phyloP scores from a whole-genome alignment of 2,888 invertebrate genomes.

The Caenorhabditis macrosperma region DNA sequence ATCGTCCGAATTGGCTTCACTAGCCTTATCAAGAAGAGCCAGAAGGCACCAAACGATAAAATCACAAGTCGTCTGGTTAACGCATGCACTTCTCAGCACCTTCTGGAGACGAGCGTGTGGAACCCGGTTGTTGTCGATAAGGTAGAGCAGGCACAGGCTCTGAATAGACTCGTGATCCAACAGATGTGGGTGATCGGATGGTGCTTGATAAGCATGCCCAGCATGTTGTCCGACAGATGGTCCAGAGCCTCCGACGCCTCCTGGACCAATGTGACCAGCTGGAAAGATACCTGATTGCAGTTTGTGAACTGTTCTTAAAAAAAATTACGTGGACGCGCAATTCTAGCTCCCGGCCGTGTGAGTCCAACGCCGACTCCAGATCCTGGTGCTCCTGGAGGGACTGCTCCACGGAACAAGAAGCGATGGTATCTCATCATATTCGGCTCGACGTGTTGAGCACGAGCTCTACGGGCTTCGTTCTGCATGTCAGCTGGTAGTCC shows the following conservation, averaged over 20 bases:
- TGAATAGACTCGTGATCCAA: constrained; percentile 90
- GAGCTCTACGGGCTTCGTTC: constrained; percentile 63
- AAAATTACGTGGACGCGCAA: background rate
- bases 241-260: background rate
- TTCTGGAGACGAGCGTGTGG: constrained; percentile 85
- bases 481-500: constrained; percentile 64
- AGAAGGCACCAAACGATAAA: constrained; percentile 86
- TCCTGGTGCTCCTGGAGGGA: constrained; percentile 6
- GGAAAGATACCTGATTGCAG: background rate
- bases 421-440: constrained; percentile 52
- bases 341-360: constrained; percentile 14
- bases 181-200: constrained; percentile 80
- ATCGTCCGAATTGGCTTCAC: constrained; percentile 60
- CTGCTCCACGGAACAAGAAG: constrained; percentile 52
- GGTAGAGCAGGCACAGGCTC: constrained; percentile 87
- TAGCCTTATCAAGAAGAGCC: constrained; percentile 73
- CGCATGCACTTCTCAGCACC: constrained; percentile 85
- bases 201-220: constrained; percentile 60
- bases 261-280: background rate
- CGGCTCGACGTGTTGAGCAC: constrained; percentile 43
- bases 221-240: constrained; percentile 58
- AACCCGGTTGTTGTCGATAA: constrained; percentile 88
- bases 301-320: background rate
- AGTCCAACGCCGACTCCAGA: constrained; percentile 2
- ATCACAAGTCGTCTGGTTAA: constrained; percentile 88